Percentiles rank a stretch among this genome's conserved stretches.
Evolutionary conservation across 2,797 vertebrate species (phyloP).

Genomic region (Rousettus madagascariensis): DNA sequence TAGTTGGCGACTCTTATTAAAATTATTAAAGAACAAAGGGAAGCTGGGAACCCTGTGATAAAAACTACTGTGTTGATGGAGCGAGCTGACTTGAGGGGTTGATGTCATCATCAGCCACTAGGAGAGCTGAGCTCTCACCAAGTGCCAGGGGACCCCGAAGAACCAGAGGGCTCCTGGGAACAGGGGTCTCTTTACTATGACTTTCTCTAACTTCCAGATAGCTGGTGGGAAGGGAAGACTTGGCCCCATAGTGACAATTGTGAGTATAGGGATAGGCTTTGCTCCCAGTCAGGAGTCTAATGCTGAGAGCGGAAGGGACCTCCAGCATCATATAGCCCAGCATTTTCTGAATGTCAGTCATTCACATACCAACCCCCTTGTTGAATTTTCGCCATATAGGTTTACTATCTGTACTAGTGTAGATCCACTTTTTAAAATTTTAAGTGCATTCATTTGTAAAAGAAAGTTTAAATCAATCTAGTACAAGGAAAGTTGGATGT

Average conservation of each 20-base stretch:
- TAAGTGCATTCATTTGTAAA: background rate
- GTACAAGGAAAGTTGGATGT: background rate
- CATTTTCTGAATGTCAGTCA: background rate
- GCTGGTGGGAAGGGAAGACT: background rate
- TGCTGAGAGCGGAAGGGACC: background rate
- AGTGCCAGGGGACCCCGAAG: accelerated
- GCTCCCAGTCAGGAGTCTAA: background rate
- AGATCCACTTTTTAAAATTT: background rate
- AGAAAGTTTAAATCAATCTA: background rate
- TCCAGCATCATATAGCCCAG: accelerated
- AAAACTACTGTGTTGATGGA: background rate
- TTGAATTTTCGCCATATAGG: background rate
- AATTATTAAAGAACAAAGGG: conserved; percentile 28
- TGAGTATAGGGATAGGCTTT: background rate
- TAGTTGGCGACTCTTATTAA: background rate
- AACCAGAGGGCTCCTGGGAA: background rate
- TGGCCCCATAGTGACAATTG: background rate
- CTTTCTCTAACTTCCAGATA: background rate
- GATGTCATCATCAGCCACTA: accelerated
- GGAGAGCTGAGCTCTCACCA: accelerated
- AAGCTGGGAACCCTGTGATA: background rate
- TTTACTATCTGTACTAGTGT: background rate
- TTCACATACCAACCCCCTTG: background rate
- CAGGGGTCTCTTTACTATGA: background rate
- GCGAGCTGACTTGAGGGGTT: background rate